Evolutionary conservation across 1,140 invertebrate genomes (phyloP).

Genomic region (Phymorhynchus buccinoides): DNA sequence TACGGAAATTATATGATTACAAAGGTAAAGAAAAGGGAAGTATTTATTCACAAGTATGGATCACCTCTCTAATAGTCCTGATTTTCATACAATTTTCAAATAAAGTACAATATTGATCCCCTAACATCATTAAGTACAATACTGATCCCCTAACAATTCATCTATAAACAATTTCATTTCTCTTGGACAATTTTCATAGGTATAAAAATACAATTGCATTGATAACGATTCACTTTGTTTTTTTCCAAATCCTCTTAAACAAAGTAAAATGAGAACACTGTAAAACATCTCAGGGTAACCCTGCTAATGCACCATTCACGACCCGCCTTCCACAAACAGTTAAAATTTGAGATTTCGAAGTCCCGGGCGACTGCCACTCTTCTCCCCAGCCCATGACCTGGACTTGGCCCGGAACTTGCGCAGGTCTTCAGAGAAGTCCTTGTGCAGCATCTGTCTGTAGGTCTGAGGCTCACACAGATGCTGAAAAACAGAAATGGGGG

Average conservation of each 20-base stretch:
- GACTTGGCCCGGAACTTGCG: slow-evolving; percentile 84
- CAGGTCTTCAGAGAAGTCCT: slow-evolving; percentile 82
- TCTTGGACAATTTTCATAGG: not conserved
- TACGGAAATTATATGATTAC: not conserved
- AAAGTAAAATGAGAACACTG: not conserved
- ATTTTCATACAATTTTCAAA: not conserved
- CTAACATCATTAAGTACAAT: not conserved
- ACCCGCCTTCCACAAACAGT: not conserved
- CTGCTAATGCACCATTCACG: not conserved
- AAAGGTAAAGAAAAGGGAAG: not conserved
- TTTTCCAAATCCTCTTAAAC: too few species aligned
- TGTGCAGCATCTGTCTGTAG: slow-evolving; percentile 86
- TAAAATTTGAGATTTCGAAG: slow-evolving; percentile 65
- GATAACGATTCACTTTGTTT: too few species aligned
- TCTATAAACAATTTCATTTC: not conserved
- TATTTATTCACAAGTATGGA: not conserved
- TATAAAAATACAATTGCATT: not conserved
- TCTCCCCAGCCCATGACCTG: slow-evolving; percentile 78
- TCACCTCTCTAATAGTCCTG: not conserved
- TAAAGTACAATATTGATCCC: not conserved
- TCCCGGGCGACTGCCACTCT: slow-evolving; percentile 50
- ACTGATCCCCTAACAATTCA: not conserved
- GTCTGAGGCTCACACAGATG: slow-evolving; percentile 83
- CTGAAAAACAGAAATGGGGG: slow-evolving; percentile 40
- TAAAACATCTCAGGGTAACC: not conserved